Evolutionary conservation across 2,113 vertebrate species (phyloP).

Genomic region (Silurus asotus): DNA sequence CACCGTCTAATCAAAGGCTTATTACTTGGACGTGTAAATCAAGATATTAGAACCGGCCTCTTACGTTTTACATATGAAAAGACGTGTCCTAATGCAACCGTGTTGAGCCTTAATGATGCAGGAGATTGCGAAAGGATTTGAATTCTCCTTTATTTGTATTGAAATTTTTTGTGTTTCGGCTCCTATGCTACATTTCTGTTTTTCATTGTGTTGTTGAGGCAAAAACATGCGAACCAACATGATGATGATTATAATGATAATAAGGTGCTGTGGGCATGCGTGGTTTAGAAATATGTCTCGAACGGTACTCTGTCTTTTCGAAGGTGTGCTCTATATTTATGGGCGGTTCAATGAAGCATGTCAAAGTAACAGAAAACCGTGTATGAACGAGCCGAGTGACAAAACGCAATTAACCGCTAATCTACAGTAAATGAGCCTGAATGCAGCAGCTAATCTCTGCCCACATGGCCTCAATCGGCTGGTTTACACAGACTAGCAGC

Average conservation of each 20-base stretch:
- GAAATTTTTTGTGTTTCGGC: background rate
- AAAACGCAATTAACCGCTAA: conserved; percentile 23
- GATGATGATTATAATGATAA: background rate
- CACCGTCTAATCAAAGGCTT: background rate
- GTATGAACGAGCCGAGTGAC: background rate
- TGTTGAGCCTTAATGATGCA: background rate
- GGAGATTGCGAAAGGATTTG: background rate
- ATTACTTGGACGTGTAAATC: background rate
- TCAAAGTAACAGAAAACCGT: background rate
- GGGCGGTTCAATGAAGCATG: background rate
- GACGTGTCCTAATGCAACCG: background rate
- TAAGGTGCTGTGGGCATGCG: background rate
- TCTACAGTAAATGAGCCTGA: conserved; percentile 28
- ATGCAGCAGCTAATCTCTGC: conserved; percentile 4
- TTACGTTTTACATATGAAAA: conserved; percentile 21
- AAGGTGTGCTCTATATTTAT: background rate
- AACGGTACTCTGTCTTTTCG: background rate
- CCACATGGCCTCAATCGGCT: conserved; percentile 9
- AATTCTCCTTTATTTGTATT: background rate
- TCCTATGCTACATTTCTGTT: background rate
- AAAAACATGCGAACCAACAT: too few species aligned
- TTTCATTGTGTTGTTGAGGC: too few species aligned
- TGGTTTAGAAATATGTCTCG: background rate
- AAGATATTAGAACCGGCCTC: background rate
- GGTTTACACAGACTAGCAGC: background rate